Evolutionary conservation across 2,797 vertebrate species (phyloP).

Genomic region (Gymnoscopelus microlampas): DNA sequence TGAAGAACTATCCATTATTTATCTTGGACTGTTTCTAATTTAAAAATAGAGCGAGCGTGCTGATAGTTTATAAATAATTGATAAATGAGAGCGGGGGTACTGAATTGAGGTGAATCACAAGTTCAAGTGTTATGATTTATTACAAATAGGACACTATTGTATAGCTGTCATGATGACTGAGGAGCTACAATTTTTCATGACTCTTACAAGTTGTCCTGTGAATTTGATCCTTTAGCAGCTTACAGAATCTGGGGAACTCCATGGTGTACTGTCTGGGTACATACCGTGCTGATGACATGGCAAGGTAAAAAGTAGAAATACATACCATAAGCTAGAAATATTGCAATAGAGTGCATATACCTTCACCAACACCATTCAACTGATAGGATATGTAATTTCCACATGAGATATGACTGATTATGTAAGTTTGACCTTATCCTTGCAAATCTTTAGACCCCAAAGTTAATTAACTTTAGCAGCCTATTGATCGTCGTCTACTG

Average conservation of each 20-base stretch:
- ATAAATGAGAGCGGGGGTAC: conserved; percentile 29
- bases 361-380: no score
- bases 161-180: conserved; percentile 16
- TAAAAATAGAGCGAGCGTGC: conserved; percentile 19
- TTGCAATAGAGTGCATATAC: no score
- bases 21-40: background rate
- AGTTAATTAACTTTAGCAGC: no score
- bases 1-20: conserved; percentile 27
- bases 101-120: background rate
- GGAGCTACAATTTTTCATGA: conserved; percentile 1
- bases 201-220: background rate
- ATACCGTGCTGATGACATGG: no score
- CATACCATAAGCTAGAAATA: no score
- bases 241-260: no score
- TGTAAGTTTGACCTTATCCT: no score
- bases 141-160: background rate
- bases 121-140: conserved; percentile 20
- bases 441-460: no score
- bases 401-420: no score
- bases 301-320: no score
- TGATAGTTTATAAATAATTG: conserved; percentile 45
- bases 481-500: no score
- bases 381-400: no score
- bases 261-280: background rate
- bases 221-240: background rate